phyloP scores from a whole-genome alignment of 1,140 invertebrate species.

The Melanaphis sacchari region DNA sequence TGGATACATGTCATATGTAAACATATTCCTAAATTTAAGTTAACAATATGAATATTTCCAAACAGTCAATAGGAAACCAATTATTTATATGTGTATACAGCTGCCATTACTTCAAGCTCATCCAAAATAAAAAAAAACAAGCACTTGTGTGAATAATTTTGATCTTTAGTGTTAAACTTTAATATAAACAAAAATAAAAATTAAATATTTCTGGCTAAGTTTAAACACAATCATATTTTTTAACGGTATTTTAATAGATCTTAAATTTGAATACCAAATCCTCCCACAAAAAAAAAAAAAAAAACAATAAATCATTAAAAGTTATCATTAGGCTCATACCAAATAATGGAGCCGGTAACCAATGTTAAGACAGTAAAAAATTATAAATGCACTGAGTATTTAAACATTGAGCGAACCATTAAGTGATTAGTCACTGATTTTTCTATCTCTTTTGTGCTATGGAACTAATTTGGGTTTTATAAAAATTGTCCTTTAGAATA shows the following conservation, averaged over 20 bases:
- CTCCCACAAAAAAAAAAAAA: not conserved
- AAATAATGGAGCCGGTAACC: slow-evolving; percentile 27
- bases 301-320: slow-evolving; percentile 23
- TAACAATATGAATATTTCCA: not conserved
- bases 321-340: slow-evolving; percentile 3
- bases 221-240: slow-evolving; percentile 33
- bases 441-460: slow-evolving; percentile 48
- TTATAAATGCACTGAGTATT: slow-evolving; percentile 49
- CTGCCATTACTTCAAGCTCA: not conserved
- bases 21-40: not conserved
- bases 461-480: slow-evolving; percentile 45
- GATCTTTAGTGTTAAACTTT: slow-evolving; percentile 41
- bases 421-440: slow-evolving; percentile 13
- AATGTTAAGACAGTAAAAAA: slow-evolving; percentile 47
- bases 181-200: slow-evolving; percentile 42
- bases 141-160: slow-evolving; percentile 45
- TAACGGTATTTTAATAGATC: slow-evolving; percentile 41
- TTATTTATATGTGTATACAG: not conserved
- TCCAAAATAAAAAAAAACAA: slow-evolving; percentile 45
- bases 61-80: not conserved
- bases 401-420: slow-evolving; percentile 40
- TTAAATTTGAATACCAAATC: slow-evolving; percentile 41
- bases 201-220: slow-evolving; percentile 49
- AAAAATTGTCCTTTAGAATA: slow-evolving; percentile 46
- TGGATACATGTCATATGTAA: not conserved